Conservation (phyloP, 2,113 vertebrate species). For the Odocoileus hemionus region DNA sequence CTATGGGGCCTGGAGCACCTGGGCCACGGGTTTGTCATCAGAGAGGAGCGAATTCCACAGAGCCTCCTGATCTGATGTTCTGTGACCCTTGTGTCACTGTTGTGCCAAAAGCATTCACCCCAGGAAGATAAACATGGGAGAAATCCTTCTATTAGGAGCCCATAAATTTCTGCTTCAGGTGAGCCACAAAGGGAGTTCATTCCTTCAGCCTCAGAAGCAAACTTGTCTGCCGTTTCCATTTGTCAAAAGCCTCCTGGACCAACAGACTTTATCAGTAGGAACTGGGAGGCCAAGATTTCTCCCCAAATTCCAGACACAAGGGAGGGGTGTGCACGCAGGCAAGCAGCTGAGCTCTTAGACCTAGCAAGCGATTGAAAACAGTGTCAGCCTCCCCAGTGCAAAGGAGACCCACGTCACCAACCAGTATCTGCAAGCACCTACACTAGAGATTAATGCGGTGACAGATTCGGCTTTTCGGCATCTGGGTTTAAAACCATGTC, state of each 20-base stretch:
- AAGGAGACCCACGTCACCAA: rapidly evolving
- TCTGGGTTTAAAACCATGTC: background rate
- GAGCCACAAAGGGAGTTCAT: background rate
- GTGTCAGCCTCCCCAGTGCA: background rate
- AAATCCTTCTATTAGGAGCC: background rate
- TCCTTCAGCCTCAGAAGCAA: background rate
- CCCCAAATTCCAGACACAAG: background rate
- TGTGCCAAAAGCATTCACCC: background rate
- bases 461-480: rapidly evolving
- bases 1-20: background rate
- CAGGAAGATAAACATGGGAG: rapidly evolving
- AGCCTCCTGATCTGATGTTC: background rate
- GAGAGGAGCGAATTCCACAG: background rate
- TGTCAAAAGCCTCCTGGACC: background rate
- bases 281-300: rapidly evolving
- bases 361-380: rapidly evolving
- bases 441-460: rapidly evolving
- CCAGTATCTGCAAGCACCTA: rapidly evolving
- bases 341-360: background rate
- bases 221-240: rapidly evolving
- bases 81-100: rapidly evolving
- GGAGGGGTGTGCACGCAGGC: background rate
- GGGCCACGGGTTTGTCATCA: rapidly evolving
- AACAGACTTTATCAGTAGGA: rapidly evolving
- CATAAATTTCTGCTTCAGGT: rapidly evolving